phyloP scores from a whole-genome alignment of 2,113 vertebrate genomes.

The Plecturocebus donacophilus region DNA sequence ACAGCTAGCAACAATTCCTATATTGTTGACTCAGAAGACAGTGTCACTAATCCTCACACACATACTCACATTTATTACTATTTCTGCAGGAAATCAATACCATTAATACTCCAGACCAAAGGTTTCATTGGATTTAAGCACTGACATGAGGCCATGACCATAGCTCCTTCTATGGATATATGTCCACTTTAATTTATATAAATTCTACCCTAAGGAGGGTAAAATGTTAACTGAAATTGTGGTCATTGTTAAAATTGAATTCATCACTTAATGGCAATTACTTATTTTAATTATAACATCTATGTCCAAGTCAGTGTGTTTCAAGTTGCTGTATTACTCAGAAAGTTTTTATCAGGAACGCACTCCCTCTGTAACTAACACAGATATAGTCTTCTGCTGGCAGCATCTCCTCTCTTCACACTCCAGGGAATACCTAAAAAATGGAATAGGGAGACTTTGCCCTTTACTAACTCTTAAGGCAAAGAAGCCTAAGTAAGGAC shows the following conservation, averaged over 20 bases:
- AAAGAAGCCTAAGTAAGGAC: neutral
- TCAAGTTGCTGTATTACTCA: no score
- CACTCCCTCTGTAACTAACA: no score
- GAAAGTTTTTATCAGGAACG: neutral
- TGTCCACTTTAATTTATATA: neutral
- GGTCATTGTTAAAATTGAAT: neutral
- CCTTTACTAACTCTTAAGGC: neutral
- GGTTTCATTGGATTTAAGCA: neutral
- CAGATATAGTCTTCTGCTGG: neutral
- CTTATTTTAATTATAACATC: neutral
- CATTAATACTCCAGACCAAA: neutral
- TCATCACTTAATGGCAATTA: neutral
- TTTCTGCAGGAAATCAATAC: neutral
- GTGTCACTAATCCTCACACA: neutral
- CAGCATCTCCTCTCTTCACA: neutral
- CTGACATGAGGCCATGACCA: neutral
- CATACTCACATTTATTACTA: fast-evolving
- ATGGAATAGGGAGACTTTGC: neutral
- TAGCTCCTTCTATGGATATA: neutral
- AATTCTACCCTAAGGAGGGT: neutral
- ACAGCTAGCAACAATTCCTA: neutral
- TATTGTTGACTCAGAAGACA: neutral
- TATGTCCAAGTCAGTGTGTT: neutral
- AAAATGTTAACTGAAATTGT: neutral
- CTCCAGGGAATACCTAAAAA: neutral